Conservation (phyloP, 2,888 invertebrate species). For the Odontocerum albicorne region DNA sequence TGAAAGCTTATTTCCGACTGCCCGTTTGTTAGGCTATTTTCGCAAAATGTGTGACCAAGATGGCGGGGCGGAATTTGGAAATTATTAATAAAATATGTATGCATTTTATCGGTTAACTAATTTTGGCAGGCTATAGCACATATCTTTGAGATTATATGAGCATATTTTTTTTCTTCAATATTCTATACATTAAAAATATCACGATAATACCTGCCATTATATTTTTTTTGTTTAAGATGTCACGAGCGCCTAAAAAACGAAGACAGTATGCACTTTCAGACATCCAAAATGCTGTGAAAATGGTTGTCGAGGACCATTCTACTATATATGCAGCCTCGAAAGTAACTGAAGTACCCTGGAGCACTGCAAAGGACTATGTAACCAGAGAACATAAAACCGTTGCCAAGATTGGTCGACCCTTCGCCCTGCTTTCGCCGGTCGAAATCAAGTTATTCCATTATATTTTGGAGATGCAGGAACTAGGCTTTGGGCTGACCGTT, state of each 20-base stretch:
- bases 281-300: neutral
- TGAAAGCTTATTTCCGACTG: slow-evolving; percentile 2
- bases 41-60: neutral
- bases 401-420: slow-evolving; percentile 7
- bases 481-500: slow-evolving; percentile 16
- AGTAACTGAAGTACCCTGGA: slow-evolving; percentile 11
- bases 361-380: slow-evolving; percentile 11
- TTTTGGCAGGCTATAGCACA: neutral
- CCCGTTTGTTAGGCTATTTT: slow-evolving; percentile 5
- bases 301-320: slow-evolving; percentile 1
- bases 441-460: slow-evolving; percentile 2
- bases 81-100: too few species aligned
- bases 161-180: neutral
- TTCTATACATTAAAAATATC: slow-evolving; percentile 2
- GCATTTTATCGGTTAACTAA: slow-evolving; percentile 3
- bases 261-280: slow-evolving; percentile 7
- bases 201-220: slow-evolving; percentile 2
- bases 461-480: slow-evolving; percentile 18
- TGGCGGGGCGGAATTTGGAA: neutral
- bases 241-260: slow-evolving; percentile 1
- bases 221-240: slow-evolving; percentile 2
- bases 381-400: slow-evolving; percentile 3
- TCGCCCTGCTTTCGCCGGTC: neutral
- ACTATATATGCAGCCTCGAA: slow-evolving; percentile 8
- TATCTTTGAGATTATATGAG: slow-evolving; percentile 1